phyloP scores from a whole-genome alignment of 1,140 invertebrate species.

The Holcopasites calliopsidis region DNA sequence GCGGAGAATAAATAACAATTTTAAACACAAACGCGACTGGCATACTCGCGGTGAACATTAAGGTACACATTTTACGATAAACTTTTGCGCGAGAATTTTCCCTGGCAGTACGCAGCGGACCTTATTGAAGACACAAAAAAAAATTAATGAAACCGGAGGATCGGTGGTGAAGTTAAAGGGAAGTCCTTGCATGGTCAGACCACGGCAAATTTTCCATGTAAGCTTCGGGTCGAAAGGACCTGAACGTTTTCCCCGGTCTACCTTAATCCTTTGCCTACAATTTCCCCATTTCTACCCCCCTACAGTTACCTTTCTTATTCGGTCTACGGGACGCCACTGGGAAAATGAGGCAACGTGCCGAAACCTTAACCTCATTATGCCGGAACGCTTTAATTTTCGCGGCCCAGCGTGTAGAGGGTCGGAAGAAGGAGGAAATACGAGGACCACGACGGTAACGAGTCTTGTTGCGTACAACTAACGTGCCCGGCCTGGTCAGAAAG shows the following conservation, averaged over 20 bases:
- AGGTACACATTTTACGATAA: not conserved
- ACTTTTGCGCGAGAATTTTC: not conserved
- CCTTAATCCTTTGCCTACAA: not conserved
- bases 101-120: not conserved
- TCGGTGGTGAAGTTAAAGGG: slow-evolving; percentile 47
- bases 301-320: not conserved
- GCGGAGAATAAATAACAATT: no score
- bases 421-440: slow-evolving; percentile 28
- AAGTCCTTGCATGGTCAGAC: slow-evolving; percentile 9
- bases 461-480: slow-evolving; percentile 31
- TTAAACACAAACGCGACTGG: no score
- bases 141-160: slow-evolving; percentile 21
- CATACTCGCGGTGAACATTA: no score
- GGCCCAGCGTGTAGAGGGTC: slow-evolving; percentile 21
- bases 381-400: slow-evolving; percentile 58
- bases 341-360: slow-evolving; percentile 45
- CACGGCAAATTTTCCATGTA: not conserved
- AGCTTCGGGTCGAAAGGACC: slow-evolving; percentile 30
- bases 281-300: slow-evolving; percentile 2
- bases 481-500: not conserved
- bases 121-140: not conserved
- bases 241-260: not conserved
- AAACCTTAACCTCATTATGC: slow-evolving; percentile 61
- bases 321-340: not conserved
- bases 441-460: slow-evolving; percentile 13